Evolutionary conservation across 2,888 invertebrate species (phyloP).

Genomic region (Sinentomon sp.): DNA sequence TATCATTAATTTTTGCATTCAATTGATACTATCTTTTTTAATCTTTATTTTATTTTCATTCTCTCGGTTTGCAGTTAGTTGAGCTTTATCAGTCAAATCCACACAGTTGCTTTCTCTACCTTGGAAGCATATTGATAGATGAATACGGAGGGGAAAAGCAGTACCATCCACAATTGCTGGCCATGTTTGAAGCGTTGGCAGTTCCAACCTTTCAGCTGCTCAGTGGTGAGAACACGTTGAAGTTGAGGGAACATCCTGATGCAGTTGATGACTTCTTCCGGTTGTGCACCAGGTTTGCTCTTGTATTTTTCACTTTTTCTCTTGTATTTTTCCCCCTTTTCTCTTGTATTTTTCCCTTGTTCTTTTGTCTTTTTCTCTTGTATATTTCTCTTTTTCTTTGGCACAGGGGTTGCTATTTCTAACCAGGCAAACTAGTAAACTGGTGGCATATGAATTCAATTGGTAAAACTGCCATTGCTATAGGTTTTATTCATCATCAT

Average conservation of each 20-base stretch:
- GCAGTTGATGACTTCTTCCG: constrained; percentile 93
- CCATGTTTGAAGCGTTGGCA: constrained; percentile 59
- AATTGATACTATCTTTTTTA: no score
- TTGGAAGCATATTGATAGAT: constrained; percentile 68
- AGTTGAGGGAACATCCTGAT: constrained; percentile 71
- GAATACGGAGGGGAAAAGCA: constrained; percentile 44
- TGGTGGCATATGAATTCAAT: no score
- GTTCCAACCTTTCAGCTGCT: constrained; percentile 52
- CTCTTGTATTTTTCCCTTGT: no score
- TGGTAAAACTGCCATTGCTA: no score
- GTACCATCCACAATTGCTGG: constrained; percentile 49
- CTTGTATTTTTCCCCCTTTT: no score
- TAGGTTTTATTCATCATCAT: no score
- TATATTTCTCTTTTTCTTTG: no score
- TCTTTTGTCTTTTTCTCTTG: no score
- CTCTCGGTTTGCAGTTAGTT: constrained; percentile 27
- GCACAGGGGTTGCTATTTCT: no score
- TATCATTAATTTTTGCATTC: no score
- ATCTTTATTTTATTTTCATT: no score
- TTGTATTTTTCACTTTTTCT: constrained; percentile 1
- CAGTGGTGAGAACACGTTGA: constrained; percentile 44
- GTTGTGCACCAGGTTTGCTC: constrained; percentile 33
- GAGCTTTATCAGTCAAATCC: constrained; percentile 42
- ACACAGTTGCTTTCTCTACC: constrained; percentile 72
- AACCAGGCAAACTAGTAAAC: no score